A percentile compares a stretch with the other conserved stretches of the same genome.
Evolutionary conservation across 2,113 vertebrate genomes (phyloP).

Genomic region (Tetraodon nigroviridis): DNA sequence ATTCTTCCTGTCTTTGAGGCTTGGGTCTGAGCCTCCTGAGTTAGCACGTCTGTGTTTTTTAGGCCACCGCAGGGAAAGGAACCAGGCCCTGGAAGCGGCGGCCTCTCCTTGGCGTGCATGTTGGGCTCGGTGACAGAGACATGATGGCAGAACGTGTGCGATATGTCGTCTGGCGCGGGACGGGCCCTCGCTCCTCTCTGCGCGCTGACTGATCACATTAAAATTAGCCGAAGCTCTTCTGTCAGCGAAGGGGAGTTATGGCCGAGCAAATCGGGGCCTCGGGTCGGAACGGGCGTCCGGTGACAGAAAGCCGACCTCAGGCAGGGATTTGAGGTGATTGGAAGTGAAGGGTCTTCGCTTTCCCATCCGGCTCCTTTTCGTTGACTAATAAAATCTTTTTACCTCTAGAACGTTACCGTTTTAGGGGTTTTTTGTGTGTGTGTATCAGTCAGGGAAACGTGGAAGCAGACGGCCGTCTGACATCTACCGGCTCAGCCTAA

Average conservation of each 20-base stretch:
- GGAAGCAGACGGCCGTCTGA: too few species aligned
- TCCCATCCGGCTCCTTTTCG: slow-evolving; percentile 19
- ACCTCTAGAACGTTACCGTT: slow-evolving; percentile 9
- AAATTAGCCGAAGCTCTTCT: slow-evolving; percentile 55
- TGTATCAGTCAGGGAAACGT: not conserved
- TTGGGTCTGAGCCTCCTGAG: too few species aligned
- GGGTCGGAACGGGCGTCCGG: slow-evolving; percentile 40
- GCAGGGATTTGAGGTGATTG: slow-evolving; percentile 47
- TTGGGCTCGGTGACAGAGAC: slow-evolving; percentile 44
- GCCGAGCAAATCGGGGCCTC: slow-evolving; percentile 26
- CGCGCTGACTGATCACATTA: slow-evolving; percentile 69
- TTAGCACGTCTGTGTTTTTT: too few species aligned
- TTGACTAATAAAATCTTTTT: slow-evolving; percentile 26
- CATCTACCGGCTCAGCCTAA: too few species aligned
- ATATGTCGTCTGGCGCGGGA: slow-evolving; percentile 60
- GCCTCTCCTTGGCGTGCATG: slow-evolving; percentile 15
- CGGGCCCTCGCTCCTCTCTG: slow-evolving; percentile 51
- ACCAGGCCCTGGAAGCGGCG: not conserved
- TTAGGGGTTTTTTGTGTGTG: not conserved
- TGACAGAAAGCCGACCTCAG: slow-evolving; percentile 37
- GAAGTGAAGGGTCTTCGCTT: slow-evolving; percentile 42
- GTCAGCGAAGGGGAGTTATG: slow-evolving; percentile 59
- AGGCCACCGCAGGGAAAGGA: not conserved
- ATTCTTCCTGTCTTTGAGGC: too few species aligned
- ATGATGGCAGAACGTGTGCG: slow-evolving; percentile 41